Base-by-base conservation (phyloP, 2,888 invertebrate species). In the Melieria crassipennis region DNA sequence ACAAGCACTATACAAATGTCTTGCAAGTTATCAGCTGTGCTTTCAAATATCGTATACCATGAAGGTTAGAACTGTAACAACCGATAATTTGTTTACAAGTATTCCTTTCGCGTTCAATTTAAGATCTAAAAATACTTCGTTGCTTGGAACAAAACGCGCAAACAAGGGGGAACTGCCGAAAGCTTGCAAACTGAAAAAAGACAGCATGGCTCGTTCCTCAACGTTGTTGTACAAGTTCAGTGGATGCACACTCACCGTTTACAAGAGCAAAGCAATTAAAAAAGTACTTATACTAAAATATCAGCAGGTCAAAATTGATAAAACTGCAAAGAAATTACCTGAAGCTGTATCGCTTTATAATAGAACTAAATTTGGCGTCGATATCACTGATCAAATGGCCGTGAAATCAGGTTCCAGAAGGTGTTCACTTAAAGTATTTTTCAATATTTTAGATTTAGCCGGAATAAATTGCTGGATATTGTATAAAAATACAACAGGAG, bases 331-430 rank as follows among this genome's bases (percentile, higher is more conserved):
- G 70, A 76, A 76, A 75, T 62, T 77, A 73, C 78, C 78, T 45
- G 77, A 80, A 73, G 76, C 78, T 76, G 70, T 77, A 46, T 60
- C 65, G 47, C 79, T 78, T 78, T 79, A 79, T 75, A 80, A 78
- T 64, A 76, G 64, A 7, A 78, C 76, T 42, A 70, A 74, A 70
- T 74, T 70, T 72, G 70, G 74, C 30, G 74, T 73, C 58, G 71
- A 75, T 76, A 73, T 78, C 16, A 71, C 75, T 13, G 77, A 79
- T 72, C 77, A 80, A 77, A 79, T 81, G 78, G 77, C 42, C 11
- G 64, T 64, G 30, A 64, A 58, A 70, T 70, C 64, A 64, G 57
- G 57, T 46, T 69, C 30, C 30, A 30, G 30, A 30, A 30, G 30
- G 30, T 30, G 30, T 1, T 3, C 30, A 30, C 30, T 30, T 30